phyloP scores from a whole-genome alignment of 2,113 vertebrate species.

The Hyla sarda region DNA sequence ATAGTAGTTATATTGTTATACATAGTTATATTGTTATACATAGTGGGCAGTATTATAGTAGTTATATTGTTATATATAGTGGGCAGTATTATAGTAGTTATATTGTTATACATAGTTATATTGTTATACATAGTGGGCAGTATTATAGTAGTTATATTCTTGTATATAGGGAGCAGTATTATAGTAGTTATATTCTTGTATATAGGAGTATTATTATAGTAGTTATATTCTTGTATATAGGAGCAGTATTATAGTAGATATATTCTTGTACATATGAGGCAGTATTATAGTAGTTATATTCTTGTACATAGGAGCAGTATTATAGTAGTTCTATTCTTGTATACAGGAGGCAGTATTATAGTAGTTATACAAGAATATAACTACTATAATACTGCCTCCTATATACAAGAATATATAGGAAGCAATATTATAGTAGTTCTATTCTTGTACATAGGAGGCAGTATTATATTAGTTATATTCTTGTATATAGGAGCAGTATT shows the following conservation, averaged over 20 bases:
- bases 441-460: background rate
- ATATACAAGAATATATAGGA: background rate
- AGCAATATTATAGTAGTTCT: background rate
- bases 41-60: background rate
- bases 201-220: too few species aligned
- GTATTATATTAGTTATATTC: constrained; percentile 7
- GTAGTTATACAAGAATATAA: too few species aligned
- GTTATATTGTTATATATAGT: too few species aligned
- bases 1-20: too few species aligned
- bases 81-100: background rate
- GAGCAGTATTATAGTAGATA: too few species aligned
- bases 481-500: background rate
- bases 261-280: too few species aligned
- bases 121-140: too few species aligned
- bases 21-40: background rate
- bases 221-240: too few species aligned
- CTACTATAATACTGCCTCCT: background rate
- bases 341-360: too few species aligned
- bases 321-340: background rate
- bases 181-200: too few species aligned
- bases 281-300: background rate
- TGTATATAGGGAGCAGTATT: too few species aligned
- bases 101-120: background rate
- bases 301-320: background rate
- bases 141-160: too few species aligned